Evolutionary conservation across 2,797 vertebrate genomes (phyloP).

Genomic region (Chiloscyllium punctatum): DNA sequence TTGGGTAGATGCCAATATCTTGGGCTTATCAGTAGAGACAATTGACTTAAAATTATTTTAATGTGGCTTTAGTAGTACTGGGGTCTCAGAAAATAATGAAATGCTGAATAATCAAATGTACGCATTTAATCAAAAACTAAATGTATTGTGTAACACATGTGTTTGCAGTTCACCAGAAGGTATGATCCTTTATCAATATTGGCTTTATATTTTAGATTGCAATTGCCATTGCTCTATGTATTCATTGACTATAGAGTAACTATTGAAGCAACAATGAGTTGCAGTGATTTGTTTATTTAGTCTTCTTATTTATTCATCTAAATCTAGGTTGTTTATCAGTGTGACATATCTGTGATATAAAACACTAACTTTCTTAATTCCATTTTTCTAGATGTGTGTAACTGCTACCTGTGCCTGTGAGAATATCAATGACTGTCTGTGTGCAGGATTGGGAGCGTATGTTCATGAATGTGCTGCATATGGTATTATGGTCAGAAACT

Average conservation of each 20-base stretch:
- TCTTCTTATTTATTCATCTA: background rate
- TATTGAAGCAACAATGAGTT: background rate
- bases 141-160: background rate
- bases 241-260: background rate
- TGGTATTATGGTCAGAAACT: background rate
- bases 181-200: background rate
- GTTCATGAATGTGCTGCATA: background rate
- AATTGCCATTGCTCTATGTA: background rate
- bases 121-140: background rate
- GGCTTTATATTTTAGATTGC: background rate
- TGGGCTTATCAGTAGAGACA: background rate
- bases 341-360: background rate
- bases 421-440: conserved; percentile 26
- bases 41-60: background rate
- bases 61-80: background rate
- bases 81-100: background rate
- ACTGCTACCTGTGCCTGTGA: conserved; percentile 7
- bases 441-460: background rate
- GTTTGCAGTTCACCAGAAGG: background rate
- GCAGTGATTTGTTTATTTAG: background rate
- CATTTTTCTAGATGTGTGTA: conserved; percentile 27
- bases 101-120: background rate
- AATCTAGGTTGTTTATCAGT: background rate
- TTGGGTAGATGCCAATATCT: background rate
- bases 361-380: background rate